Conservation (phyloP, 2,888 invertebrate genomes). For the Micoletzkya japonica region DNA sequence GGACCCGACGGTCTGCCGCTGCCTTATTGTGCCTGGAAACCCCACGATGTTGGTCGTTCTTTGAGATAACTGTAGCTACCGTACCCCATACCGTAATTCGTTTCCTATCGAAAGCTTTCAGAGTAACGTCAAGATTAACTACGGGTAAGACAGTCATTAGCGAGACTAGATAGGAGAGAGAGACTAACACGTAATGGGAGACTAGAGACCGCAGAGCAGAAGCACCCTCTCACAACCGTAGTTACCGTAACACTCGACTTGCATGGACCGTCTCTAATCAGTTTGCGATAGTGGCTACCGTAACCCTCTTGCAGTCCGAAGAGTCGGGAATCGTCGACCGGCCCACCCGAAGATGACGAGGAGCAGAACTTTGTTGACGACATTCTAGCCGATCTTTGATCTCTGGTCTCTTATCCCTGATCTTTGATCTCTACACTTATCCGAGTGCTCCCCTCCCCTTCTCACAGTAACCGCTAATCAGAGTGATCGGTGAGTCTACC, state of each 20-base stretch:
- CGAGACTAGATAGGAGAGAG: not conserved
- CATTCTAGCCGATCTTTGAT: slow-evolving; percentile 26
- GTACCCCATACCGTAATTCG: not conserved
- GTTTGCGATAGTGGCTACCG: not conserved
- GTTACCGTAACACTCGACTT: not conserved
- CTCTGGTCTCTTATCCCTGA: no score
- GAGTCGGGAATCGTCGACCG: slow-evolving; percentile 24
- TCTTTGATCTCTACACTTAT: not conserved
- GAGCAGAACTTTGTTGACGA: slow-evolving; percentile 18
- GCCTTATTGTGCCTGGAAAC: slow-evolving; percentile 77
- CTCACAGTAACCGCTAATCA: not conserved
- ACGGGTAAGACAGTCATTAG: slow-evolving; percentile 41
- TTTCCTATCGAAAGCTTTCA: slow-evolving; percentile 33
- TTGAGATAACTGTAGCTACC: not conserved
- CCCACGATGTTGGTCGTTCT: slow-evolving; percentile 45
- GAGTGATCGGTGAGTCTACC: slow-evolving; percentile 1
- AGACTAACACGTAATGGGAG: not conserved
- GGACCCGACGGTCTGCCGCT: slow-evolving; percentile 92
- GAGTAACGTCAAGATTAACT: slow-evolving; percentile 50
- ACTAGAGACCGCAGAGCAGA: not conserved
- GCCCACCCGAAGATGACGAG: slow-evolving; percentile 1
- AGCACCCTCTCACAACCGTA: not conserved
- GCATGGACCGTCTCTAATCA: not conserved
- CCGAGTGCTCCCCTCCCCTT: not conserved
- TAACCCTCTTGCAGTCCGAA: slow-evolving; percentile 18